Evolutionary conservation across 1,140 invertebrate genomes (phyloP).

Genomic region (Pseudomyrmex flavicornis): DNA sequence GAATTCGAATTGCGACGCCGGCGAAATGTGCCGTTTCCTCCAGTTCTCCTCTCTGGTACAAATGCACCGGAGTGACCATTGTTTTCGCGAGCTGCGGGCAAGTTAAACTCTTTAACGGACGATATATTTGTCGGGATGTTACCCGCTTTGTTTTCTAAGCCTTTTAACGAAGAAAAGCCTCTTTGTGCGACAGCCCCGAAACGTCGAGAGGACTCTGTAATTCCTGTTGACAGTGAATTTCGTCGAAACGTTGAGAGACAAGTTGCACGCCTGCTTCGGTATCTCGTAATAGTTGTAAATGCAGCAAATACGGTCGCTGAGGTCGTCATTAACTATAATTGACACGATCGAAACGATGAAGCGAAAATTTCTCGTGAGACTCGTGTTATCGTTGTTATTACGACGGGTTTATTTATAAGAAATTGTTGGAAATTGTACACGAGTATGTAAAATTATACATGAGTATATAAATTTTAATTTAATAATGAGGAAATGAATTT

Average conservation of each 20-base stretch:
- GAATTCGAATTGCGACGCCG: conserved; percentile 10
- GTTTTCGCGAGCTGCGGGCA: conserved; percentile 19
- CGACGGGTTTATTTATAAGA: no score
- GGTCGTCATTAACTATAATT: not conserved
- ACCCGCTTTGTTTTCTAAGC: not conserved
- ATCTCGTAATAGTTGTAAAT: not conserved
- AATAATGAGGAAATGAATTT: no score
- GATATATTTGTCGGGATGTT: conserved; percentile 36
- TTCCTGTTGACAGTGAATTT: conserved; percentile 24
- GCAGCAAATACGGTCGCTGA: not conserved
- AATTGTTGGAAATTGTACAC: no score
- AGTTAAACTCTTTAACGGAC: conserved; percentile 52
- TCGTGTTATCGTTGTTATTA: no score
- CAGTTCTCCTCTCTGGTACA: no score
- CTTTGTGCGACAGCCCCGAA: not conserved
- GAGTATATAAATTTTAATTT: no score
- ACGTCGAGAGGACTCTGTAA: conserved; percentile 8
- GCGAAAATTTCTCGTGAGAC: no score
- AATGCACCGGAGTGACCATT: not conserved
- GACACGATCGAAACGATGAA: not conserved
- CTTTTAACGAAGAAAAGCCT: not conserved
- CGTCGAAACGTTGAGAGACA: not conserved
- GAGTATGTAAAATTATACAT: no score
- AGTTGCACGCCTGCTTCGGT: not conserved
- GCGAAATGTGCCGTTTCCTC: conserved; percentile 16